Percentiles rank a stretch among this genome's conserved stretches.
Conservation (phyloP, 1,140 invertebrate genomes). For the Sminthurinus signatus region DNA sequence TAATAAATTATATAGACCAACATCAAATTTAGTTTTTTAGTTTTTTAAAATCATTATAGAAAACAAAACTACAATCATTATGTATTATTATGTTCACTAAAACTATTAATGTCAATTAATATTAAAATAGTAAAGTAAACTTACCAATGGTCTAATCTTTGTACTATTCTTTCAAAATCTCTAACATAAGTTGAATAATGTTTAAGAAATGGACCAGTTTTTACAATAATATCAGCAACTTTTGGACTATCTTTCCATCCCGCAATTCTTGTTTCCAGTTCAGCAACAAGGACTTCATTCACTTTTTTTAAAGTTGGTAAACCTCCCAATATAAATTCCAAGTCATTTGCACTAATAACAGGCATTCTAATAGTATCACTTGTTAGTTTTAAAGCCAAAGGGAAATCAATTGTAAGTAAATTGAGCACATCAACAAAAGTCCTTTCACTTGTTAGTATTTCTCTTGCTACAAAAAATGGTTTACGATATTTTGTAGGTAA, state of each 20-base stretch:
- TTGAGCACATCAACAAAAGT: conserved; percentile 63
- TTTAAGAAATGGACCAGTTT: conserved; percentile 68
- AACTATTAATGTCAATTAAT: too few species aligned
- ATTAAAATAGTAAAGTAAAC: too few species aligned
- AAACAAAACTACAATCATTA: too few species aligned
- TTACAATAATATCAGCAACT: conserved; percentile 68
- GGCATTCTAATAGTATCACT: conserved; percentile 43
- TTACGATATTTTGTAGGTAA: conserved; percentile 45
- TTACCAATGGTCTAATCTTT: conserved; percentile 55
- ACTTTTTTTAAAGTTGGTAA: conserved; percentile 55
- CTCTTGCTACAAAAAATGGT: conserved; percentile 56
- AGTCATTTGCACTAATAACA: conserved; percentile 50
- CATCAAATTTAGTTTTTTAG: too few species aligned
- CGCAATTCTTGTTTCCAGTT: conserved; percentile 56
- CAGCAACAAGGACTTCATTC: conserved; percentile 60
- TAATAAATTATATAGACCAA: too few species aligned
- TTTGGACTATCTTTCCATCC: conserved; percentile 56
- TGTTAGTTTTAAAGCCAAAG: conserved; percentile 50
- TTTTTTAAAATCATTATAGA: too few species aligned
- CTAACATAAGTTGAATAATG: conserved; percentile 65
- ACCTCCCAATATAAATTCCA: conserved; percentile 55
- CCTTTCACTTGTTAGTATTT: conserved; percentile 62
- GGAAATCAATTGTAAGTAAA: conserved; percentile 62
- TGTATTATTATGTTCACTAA: too few species aligned
- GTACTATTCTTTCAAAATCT: conserved; percentile 60